phyloP scores from a whole-genome alignment of 2,797 vertebrate species.

The Spheniscus humboldti region DNA sequence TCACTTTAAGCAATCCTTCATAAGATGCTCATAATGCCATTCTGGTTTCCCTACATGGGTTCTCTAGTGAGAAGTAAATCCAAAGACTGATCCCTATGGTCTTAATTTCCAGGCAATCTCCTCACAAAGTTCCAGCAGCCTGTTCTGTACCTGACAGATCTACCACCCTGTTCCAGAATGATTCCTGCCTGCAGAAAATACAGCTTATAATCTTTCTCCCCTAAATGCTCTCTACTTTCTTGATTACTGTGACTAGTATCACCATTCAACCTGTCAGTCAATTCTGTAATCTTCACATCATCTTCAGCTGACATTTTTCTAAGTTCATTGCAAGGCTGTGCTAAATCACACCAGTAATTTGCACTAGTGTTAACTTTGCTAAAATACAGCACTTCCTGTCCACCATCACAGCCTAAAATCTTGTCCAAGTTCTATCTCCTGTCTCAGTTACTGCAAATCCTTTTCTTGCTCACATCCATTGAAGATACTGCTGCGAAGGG shows the following conservation, averaged over 20 bases:
- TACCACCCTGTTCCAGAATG: background rate
- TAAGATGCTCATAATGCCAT: background rate
- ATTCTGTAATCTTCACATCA: background rate
- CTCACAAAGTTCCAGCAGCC: background rate
- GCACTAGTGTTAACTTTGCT: background rate
- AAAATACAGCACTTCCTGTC: background rate
- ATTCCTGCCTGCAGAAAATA: background rate
- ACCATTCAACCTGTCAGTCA: background rate
- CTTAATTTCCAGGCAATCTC: background rate
- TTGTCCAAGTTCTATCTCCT: background rate
- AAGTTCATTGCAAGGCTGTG: background rate
- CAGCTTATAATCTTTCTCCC: background rate
- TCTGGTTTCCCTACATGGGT: background rate
- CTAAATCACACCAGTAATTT: background rate
- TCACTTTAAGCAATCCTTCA: background rate
- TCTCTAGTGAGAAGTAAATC: background rate
- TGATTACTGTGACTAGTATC: background rate
- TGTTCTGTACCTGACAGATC: background rate
- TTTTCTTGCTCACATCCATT: background rate
- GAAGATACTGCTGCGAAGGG: background rate
- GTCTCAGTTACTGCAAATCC: background rate
- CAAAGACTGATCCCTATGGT: background rate
- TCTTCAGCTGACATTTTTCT: background rate
- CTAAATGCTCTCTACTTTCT: background rate
- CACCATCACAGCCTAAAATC: background rate